Base-by-base conservation (phyloP, 2,797 vertebrate species). In the Strix occidentalis region DNA sequence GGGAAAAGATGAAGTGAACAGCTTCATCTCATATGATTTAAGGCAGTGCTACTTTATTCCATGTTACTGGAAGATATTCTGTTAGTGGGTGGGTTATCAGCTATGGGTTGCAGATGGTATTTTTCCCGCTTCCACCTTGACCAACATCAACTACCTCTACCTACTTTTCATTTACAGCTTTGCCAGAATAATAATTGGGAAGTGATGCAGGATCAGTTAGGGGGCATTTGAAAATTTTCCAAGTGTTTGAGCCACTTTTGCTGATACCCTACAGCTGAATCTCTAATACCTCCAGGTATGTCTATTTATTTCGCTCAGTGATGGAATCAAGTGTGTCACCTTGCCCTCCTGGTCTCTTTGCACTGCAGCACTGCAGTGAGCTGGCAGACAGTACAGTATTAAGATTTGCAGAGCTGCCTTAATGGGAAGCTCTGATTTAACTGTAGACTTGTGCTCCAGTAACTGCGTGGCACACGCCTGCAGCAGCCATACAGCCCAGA, bases 381-480 rank as follows among this genome's bases (percentile, higher is more conserved):
- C 66, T 96, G 87, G 89, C 87, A 87, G 25, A 19, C 64, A 35
- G 31, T 3, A 17, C 61, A 66, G 65, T 21, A 35, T 61, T 79
- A 85, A 81, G 61, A 87, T 93, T 90, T 95, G 82, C 74, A 93
- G 57, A 94, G 63, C 68, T 95, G 56, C 37, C 33, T 95, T 80
- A 72, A 57, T 1, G 14, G 63, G 66, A 91, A 88, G 56, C 53
- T 82, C 77, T 76, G 39, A 39, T 84, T 93, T 78, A 45, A 92
- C 53, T 68, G 84, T 14, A 80, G 88, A 33, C 78, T 87, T 91
- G 76, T 78, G 56, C 84, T 96, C 41, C 58, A 63, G 64, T 90
- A 50, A 56, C 41, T 84, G 65, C 50, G 65, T 69, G 50, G 60
- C 63, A 87, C 29, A 23, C 37, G 88, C 71, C 93, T 95, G 72